phyloP scores from a whole-genome alignment of 2,888 invertebrate species.

The Amiota mariae region DNA sequence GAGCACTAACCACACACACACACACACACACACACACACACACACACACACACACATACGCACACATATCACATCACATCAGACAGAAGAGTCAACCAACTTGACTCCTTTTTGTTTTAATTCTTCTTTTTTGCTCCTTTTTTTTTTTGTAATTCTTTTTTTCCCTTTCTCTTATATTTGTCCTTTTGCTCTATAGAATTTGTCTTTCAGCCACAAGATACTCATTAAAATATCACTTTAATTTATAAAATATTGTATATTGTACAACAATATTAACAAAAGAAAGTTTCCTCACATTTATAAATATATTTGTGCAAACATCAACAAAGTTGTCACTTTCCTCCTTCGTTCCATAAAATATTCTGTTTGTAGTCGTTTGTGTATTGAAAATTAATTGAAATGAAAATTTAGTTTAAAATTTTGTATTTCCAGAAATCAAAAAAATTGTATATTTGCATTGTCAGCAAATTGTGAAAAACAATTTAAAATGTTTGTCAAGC shows the following conservation, averaged over 20 bases:
- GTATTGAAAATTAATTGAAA: background rate
- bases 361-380: background rate
- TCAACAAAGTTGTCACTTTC: background rate
- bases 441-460: conserved; percentile 1
- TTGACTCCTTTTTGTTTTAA: too few relatives aligned
- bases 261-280: background rate
- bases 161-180: conserved; percentile 39
- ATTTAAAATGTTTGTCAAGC: background rate
- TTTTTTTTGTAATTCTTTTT: conserved; percentile 47
- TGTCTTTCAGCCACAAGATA: conserved; percentile 45
- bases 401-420: conserved; percentile 20
- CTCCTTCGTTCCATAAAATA: too few relatives aligned
- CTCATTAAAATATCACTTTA: conserved; percentile 60
- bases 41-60: too few relatives aligned
- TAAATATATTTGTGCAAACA: background rate
- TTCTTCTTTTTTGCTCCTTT: too few relatives aligned
- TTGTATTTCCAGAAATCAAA: conserved; percentile 8
- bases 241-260: conserved; percentile 4
- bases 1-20: too few relatives aligned
- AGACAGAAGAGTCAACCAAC: too few relatives aligned
- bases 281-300: background rate
- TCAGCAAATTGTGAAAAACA: background rate
- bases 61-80: too few relatives aligned
- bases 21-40: too few relatives aligned
- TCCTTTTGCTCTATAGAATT: conserved; percentile 31